Evolutionary conservation across 1,140 invertebrate species (phyloP).

Genomic region (Aphaenogaster rudis): DNA sequence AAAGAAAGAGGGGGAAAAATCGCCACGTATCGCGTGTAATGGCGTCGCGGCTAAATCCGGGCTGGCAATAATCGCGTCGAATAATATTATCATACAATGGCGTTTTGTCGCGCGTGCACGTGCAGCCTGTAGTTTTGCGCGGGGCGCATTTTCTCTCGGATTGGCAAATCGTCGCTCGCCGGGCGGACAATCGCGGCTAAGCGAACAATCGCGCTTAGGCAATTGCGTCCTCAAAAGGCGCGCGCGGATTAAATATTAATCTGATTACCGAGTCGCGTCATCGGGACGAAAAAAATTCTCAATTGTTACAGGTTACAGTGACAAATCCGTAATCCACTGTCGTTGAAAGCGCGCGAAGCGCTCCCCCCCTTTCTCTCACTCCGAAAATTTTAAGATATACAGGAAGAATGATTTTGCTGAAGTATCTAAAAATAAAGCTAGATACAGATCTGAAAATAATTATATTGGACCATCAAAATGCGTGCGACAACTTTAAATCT

Average conservation of each 20-base stretch:
- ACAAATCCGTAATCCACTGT: background rate
- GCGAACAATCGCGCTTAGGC: constrained; percentile 14
- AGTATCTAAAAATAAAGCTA: no score
- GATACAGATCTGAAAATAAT: no score
- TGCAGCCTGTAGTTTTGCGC: constrained; percentile 32
- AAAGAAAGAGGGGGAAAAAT: background rate
- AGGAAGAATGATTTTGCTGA: no score
- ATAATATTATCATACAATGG: constrained; percentile 59
- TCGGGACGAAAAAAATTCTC: background rate
- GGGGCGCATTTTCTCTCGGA: constrained; percentile 42
- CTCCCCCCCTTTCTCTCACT: background rate
- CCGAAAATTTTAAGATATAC: constrained; percentile 1
- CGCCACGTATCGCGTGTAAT: constrained; percentile 38
- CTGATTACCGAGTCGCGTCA: background rate
- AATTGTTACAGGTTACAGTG: background rate
- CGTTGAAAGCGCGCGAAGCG: background rate
- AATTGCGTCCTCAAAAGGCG: constrained; percentile 31
- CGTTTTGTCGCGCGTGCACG: constrained; percentile 42
- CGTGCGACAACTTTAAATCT: no score
- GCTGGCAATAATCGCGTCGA: constrained; percentile 46
- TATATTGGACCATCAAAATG: no score
- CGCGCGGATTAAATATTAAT: constrained; percentile 24
- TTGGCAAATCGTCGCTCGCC: constrained; percentile 21
- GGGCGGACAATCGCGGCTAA: constrained; percentile 15
- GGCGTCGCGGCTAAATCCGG: constrained; percentile 44